Base-by-base conservation (phyloP, 2,797 vertebrate species). In the Alcedo atthis region DNA sequence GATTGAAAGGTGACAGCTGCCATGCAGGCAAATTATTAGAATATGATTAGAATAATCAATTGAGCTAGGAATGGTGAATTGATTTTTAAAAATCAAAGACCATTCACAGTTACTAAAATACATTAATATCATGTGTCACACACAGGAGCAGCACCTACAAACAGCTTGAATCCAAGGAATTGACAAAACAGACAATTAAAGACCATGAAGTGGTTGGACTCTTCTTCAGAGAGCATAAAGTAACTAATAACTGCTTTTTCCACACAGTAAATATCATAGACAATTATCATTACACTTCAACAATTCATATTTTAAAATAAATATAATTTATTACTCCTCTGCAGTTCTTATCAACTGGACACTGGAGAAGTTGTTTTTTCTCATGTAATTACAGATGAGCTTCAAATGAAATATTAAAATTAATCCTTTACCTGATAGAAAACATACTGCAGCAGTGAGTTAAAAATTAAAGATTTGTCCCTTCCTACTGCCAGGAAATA, bases 351-450 rank as follows among this genome's bases (percentile, higher is more conserved):
- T 66, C 70, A 71, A 62, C 32, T 11, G 89, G 33, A 37, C 17
- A 54, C 9, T 42, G 26, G 10, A 68, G 6, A 81, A 45, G 16
- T 43, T 59, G 16, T 26, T 71, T 91, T 69, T 81, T 40, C 17
- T 71, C 59, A 42, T 45, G 15, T 30, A 61, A 81, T 40, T 67
- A 78, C 5, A 54, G 25, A 85, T 53, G 20, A 69, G 9, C 87
- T 51, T 70, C 24, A 88, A 66, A 57, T 76, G 63, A 81, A 90
- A 78, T 59, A 80, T 62, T 89, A 76, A 64, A 86, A 61, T 66
- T 85, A 85, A 77, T 59, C 18, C 28, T 84, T 94, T 88, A 94
- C 45, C 76, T 59, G 26, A 59, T 18, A 61, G 32, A 77, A 92
- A 93, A 85, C 59, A 24, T 7, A 90, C 21, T 76, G 64, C 61